These are phyloP conservation scores for Drosophila melanogaster DNA, from an alignment of 1,140 invertebrate species.

Conservation along the genomic window Release_6_plus_ISO1_MT NT_033779.5:9911001-9911500, in stretches of 20 bases:
- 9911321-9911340: constrained; percentile 89
- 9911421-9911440: constrained; percentile 88
- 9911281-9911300: constrained; percentile 91
- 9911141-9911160: constrained; percentile 87
- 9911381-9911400: constrained; percentile 90
- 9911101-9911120: constrained; percentile 96
- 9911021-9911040: constrained; percentile 96
- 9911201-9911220: constrained; percentile 85
- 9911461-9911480: constrained; percentile 88
- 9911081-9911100: constrained; percentile 95
- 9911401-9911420: constrained; percentile 89
- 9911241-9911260: constrained; percentile 89
- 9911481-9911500: constrained; percentile 90
- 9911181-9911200: no score
- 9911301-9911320: constrained; percentile 89
- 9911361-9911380: constrained; percentile 88
- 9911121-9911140: constrained; percentile 96
- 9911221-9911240: constrained; percentile 89
- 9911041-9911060: constrained; percentile 96
- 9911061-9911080: constrained; percentile 96
- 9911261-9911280: constrained; percentile 89
- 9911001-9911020: constrained; percentile 91
- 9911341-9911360: constrained; percentile 90
- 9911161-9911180: neutral
- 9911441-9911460: constrained; percentile 90